Percentiles rank a stretch among this genome's conserved stretches.
Evolutionary conservation across 2,113 vertebrate species (phyloP).

Genomic region (Oenanthe melanoleuca): DNA sequence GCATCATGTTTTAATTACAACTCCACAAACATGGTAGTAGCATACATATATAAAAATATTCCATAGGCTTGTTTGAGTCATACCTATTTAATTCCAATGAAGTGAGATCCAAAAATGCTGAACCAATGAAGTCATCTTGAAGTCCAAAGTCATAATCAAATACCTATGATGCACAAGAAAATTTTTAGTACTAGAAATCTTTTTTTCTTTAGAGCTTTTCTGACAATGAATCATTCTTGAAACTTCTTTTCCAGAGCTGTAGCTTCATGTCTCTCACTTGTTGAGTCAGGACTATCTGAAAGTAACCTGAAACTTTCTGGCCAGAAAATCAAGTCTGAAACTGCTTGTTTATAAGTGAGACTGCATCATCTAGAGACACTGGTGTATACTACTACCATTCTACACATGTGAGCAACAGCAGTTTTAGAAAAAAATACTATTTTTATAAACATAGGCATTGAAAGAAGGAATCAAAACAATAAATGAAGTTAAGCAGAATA

Average conservation of each 20-base stretch:
- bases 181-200: background rate
- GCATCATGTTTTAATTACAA: background rate
- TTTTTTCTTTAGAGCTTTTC: background rate
- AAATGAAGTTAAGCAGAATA: background rate
- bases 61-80: background rate
- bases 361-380: rapidly evolving
- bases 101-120: conserved; percentile 88
- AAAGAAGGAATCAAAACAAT: background rate
- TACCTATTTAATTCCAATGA: conserved; percentile 93
- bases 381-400: too few species aligned
- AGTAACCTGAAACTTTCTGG: background rate
- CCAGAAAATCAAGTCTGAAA: background rate
- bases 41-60: background rate
- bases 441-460: background rate
- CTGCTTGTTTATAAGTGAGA: background rate
- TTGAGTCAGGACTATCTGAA: background rate
- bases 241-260: background rate
- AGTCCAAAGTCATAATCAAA: conserved; percentile 99
- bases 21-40: background rate
- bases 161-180: conserved; percentile 77
- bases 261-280: background rate
- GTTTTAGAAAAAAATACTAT: background rate
- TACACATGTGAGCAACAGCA: rapidly evolving
- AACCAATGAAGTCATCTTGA: conserved; percentile 99
- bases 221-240: background rate